phyloP scores from a whole-genome alignment of 2,888 invertebrate genomes.

The Homarus gammarus region DNA sequence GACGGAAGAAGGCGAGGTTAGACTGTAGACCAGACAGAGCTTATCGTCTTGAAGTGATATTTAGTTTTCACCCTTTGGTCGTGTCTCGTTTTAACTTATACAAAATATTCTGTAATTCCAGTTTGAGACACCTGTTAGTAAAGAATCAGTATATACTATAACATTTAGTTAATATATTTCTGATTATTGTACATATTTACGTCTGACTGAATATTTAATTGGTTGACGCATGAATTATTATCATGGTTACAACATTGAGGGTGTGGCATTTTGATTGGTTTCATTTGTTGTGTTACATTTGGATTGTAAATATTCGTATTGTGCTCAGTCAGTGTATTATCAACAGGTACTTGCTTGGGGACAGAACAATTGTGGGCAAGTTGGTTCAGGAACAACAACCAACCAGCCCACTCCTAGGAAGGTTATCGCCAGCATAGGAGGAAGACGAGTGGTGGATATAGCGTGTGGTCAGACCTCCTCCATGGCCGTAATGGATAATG shows the following conservation, averaged over 20 bases:
- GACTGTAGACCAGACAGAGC: too few species aligned
- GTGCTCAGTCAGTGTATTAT: not conserved
- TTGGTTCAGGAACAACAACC: conserved; percentile 82
- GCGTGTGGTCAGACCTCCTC: conserved; percentile 83
- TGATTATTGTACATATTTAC: too few species aligned
- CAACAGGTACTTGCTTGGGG: conserved; percentile 82
- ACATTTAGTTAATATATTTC: too few species aligned
- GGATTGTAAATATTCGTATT: not conserved
- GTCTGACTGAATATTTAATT: too few species aligned
- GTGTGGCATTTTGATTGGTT: too few species aligned
- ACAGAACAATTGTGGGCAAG: conserved; percentile 83
- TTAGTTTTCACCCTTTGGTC: not conserved
- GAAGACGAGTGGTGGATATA: conserved; percentile 81
- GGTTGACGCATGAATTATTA: too few species aligned
- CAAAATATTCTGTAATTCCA: too few species aligned
- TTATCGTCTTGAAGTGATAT: not conserved
- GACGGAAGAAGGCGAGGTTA: conserved; percentile 83
- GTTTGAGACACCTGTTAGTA: too few species aligned
- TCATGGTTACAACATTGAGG: too few species aligned
- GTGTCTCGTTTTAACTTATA: not conserved
- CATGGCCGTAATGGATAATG: conserved; percentile 82
- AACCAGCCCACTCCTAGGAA: conserved; percentile 82
- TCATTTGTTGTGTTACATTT: too few species aligned
- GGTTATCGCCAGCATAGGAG: conserved; percentile 80
- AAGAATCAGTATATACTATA: too few species aligned